Base-by-base conservation (phyloP, 2,113 vertebrate species). In the Regulus satrapa region DNA sequence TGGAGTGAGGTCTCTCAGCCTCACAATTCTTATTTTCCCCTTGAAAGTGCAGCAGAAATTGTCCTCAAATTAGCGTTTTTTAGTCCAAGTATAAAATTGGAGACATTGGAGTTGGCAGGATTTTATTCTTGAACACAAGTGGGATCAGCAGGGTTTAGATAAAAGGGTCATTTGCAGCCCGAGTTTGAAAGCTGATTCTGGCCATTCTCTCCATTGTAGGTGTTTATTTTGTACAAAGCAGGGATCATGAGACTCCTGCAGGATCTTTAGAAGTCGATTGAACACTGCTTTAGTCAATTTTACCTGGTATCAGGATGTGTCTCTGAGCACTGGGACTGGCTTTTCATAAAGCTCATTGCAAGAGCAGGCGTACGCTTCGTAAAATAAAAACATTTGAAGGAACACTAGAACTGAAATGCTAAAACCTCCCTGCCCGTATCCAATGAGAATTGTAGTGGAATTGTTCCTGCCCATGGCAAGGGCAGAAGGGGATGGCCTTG, bases 401-500 rank as follows among this genome's bases (percentile, higher is more conserved):
- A 43, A 63, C 77, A 8, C 5, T 5, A 34, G 75, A 34, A 11
- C 36, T 6, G 48, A 24, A 34, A n/a, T n/a, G n/a, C 6, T 11
- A 9, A n/a, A 17, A 2, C 2, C 31, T 7, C 31, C 49, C 43
- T 28, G 43, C 21, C 26, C 5, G 7, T 14, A 5, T 4, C 31
- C 43, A 23, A n/a, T n/a, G n/a, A n/a, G n/a, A 6, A 2, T 1
- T 17, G 28, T 0, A 12, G 29, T 13, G 49, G n/a, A 5, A 43
- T 19, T 8, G 38, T 31, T 38, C 31, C 41, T 56, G 61, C 34
- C 41, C 67, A 2, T 1, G 68, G 38, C 40, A 8, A 29, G 58
- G n/a, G 11, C 2, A 4, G 29, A 23, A 3, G 2, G 6, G 31
- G 56, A 1, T 1, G 48, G 17, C 20, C 36, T 18, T 0, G 7